Evolutionary conservation across 2,113 vertebrate species (phyloP), one percentile per base, ranked within the genome.

Genomic region (Ciconia stormi): DNA sequence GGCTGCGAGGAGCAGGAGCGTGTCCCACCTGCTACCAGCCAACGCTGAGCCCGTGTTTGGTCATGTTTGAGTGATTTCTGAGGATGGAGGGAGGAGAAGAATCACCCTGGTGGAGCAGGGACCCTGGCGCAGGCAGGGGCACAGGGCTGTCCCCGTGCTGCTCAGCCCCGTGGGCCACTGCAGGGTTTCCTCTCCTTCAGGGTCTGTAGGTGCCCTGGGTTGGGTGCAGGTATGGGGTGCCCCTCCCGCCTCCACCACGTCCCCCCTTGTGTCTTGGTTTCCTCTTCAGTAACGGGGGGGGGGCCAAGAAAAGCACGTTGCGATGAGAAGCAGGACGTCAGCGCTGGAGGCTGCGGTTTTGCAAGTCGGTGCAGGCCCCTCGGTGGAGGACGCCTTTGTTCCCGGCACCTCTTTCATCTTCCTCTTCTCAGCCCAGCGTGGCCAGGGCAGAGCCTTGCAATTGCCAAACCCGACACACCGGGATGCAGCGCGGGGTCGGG

Each of bases 321-420:
- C 0, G 0, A 38, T 20, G 93, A 55, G 84, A 10, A 21, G 16
- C 69, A 30, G 91, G 89, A 89, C 19, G 53, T 44, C 84, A 46
- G 92, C 7, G 0, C 62, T 40, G 40, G 15, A 30, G 30, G 77
- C 56, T 93, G 96, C 2, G 87, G 95, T 76, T 67, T 10, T 84
- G 66, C 96, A 76, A 94, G 96, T 85, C 49, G 1, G 87, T 6
- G 21, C 96, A 97, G 81, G 96, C 78, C 44, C 84, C 30, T 74
- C 5, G 21, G 21, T 9, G 91, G 93, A 61, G 84, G 87, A 71
- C 17, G 89, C 91, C 91, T 96, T 96, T 82, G 36, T 94, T 95
- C 61, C 65, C 18, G 2, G 84, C 56, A 5, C 70, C 87, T 90
- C 95, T 97, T 97, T 96, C 92, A 96, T 97, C 95, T 63, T 89